Percentiles rank a stretch among this genome's conserved stretches.
phyloP scores from a whole-genome alignment of 1,140 invertebrate species.

The Zaprionus vittiger region DNA sequence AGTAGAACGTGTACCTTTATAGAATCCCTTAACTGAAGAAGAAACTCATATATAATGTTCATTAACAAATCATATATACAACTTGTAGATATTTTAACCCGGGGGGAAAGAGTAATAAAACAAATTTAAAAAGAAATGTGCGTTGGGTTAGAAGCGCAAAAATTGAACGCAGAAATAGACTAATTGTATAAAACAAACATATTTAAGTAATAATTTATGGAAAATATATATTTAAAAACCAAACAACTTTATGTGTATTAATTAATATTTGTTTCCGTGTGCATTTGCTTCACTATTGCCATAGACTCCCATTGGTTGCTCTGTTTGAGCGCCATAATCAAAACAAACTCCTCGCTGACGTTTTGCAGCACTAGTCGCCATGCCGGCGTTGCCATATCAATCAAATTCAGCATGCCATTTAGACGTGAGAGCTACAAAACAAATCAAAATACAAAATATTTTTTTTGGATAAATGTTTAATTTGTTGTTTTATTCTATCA shows the following conservation, averaged over 20 bases:
- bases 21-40: constrained; percentile 26
- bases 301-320: background rate
- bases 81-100: constrained; percentile 36
- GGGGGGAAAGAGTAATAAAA: constrained; percentile 24
- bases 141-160: constrained; percentile 44
- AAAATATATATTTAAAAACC: constrained; percentile 47
- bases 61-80: constrained; percentile 11
- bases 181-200: constrained; percentile 74
- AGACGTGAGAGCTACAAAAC: background rate
- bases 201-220: constrained; percentile 79
- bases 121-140: constrained; percentile 40
- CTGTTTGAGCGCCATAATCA: background rate
- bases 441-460: background rate
- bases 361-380: background rate
- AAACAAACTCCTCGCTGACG: background rate
- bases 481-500: background rate
- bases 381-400: background rate
- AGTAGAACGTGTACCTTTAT: constrained; percentile 46
- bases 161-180: constrained; percentile 52
- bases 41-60: constrained; percentile 21
- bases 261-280: constrained; percentile 15
- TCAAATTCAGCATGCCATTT: background rate
- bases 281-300: constrained; percentile 5
- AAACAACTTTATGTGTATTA: background rate
- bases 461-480: background rate